phyloP scores from a whole-genome alignment of 2,113 vertebrate genomes.

The Podarcis cretensis region DNA sequence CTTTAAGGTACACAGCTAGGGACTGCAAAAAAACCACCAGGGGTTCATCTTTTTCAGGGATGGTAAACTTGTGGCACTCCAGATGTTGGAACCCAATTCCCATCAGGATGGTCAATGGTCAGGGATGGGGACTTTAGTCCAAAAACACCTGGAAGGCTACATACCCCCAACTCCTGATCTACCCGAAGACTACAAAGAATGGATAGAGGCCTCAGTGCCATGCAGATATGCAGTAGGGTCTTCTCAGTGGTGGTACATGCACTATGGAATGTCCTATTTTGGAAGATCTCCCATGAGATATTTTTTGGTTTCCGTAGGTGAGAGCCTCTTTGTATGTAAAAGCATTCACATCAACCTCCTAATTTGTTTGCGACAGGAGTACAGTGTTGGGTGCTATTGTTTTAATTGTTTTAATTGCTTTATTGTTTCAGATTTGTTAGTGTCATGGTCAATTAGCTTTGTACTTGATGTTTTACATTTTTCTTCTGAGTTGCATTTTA shows the following conservation, averaged over 20 bases:
- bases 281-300: neutral
- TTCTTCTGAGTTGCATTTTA: neutral
- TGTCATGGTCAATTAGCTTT: neutral
- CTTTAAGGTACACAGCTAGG: neutral
- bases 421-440: neutral
- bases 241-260: neutral
- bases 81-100: too few species aligned
- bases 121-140: too few species aligned
- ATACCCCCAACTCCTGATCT: too few species aligned
- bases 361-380: neutral
- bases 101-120: too few species aligned
- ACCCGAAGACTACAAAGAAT: neutral
- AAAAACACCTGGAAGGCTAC: too few species aligned
- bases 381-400: neutral
- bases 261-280: neutral
- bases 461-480: neutral
- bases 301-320: neutral
- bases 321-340: neutral
- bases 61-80: too few species aligned
- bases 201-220: neutral
- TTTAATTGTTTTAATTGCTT: neutral
- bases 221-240: neutral
- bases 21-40: neutral
- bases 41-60: neutral
- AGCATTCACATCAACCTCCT: neutral